Percentiles rank a stretch among this genome's conserved stretches.
Conservation (phyloP, 1,140 invertebrate genomes). For the Triops longicaudatus region DNA sequence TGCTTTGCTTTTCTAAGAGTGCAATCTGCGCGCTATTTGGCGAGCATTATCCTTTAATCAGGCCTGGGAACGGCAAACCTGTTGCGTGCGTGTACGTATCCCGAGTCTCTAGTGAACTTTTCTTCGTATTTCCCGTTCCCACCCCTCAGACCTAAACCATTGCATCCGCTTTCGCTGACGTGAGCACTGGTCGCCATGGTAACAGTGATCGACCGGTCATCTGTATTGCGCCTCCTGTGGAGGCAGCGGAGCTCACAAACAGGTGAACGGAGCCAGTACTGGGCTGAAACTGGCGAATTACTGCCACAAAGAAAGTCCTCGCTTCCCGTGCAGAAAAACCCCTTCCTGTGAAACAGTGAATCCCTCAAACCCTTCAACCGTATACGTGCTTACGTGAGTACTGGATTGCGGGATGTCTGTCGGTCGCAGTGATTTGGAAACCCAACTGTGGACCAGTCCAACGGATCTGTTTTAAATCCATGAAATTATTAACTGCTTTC, state of each 20-base stretch:
- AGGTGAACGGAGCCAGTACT: slow-evolving; percentile 1
- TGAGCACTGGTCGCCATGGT: not conserved
- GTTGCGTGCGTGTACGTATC: slow-evolving; percentile 2
- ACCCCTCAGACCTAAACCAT: not conserved
- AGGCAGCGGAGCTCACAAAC: not conserved
- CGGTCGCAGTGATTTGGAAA: no score
- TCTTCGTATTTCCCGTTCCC: not conserved
- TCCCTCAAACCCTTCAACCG: no score
- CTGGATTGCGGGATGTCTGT: no score
- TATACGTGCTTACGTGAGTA: no score
- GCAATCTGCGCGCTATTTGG: not conserved
- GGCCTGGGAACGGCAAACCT: not conserved
- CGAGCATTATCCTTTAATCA: not conserved
- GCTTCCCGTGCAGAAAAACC: not conserved
- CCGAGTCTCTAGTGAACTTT: not conserved
- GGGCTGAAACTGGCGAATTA: not conserved
- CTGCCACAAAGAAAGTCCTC: not conserved
- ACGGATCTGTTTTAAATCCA: no score
- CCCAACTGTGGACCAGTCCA: no score
- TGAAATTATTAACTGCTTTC: no score
- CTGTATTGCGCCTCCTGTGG: slow-evolving; percentile 13
- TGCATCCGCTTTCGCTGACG: slow-evolving; percentile 9
- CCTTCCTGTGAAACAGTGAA: no score
- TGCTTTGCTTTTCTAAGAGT: not conserved
- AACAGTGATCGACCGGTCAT: slow-evolving; percentile 10